Percentiles rank a stretch among this genome's conserved stretches.
Evolutionary conservation across 37 sponge, comb jelly and placozoan genomes (phyloP).

Genomic region (Agelas oroides): DNA sequence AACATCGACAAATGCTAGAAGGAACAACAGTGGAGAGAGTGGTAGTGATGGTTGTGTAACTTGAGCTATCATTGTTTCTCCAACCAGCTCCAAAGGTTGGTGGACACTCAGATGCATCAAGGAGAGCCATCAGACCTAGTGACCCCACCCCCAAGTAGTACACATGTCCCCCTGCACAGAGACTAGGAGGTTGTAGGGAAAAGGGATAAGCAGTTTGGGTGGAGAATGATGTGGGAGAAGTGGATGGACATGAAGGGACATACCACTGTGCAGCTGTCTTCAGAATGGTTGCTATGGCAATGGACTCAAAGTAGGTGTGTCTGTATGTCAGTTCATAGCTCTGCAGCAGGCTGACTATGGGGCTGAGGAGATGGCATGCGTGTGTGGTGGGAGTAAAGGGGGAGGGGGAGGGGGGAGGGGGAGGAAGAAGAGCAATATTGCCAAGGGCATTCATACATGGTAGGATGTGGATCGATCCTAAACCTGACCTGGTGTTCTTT

Average conservation of each 20-base stretch:
- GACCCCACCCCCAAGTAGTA: conserved; percentile 54
- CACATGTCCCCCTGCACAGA: conserved; percentile 49
- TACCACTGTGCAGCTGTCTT: conserved; percentile 42
- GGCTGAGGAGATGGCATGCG: background rate
- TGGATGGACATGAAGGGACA: no score
- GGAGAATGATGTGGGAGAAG: no score
- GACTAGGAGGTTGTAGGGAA: background rate
- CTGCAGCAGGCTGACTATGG: background rate
- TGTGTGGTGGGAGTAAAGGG: no score
- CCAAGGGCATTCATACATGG: no score
- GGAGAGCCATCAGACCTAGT: conserved; percentile 44
- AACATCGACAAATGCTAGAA: conserved; percentile 45
- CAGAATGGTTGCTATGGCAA: conserved; percentile 14
- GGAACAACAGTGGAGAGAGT: background rate
- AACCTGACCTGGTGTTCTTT: no score
- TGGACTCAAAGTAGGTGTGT: conserved; percentile 30
- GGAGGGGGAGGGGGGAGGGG: no score
- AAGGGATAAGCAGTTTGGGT: no score
- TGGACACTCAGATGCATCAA: conserved; percentile 84
- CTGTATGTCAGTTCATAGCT: conserved; percentile 40
- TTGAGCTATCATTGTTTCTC: background rate
- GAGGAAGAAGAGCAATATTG: no score
- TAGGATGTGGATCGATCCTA: no score
- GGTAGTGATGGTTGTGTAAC: background rate
- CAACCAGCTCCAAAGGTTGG: conserved; percentile 75